Evolutionary conservation across 2,888 invertebrate genomes (phyloP), one percentile per base, ranked within the genome.

Genomic region (Apamea crenata): DNA sequence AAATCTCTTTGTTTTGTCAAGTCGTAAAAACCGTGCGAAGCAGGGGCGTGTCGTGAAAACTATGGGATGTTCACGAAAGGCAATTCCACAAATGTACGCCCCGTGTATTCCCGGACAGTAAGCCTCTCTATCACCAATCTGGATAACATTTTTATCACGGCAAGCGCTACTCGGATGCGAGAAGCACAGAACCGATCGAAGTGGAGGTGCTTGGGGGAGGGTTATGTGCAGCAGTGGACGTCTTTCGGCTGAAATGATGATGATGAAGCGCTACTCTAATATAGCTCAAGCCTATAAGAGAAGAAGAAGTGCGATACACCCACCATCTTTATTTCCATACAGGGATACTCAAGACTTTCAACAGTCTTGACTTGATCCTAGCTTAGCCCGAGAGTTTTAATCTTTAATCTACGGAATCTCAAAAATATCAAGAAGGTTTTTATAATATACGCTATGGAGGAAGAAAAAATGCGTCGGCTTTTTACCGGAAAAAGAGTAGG

Each of bases 401-500:
- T 66, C 1, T 67, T 69, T 63, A 69, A 70, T 77, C 8, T 32
- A 50, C 32, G 21, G 16, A 53, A 83, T 78, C n/a, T 25, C 1
- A 44, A 78, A 61, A 70, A 77, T 10, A 44, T n/a, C 18, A 70
- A 40, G 12, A 70, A 72, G 40, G 14, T 72, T 70, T 84, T 67
- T 32, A 61, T 87, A 77, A 74, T 73, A 77, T 76, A 79, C 29
- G 25, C 36, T 36, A 63, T 53, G 63, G 29, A 0, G 18, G 1
- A 80, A 74, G 63, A 80, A 82, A 84, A 75, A 82, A 68, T 50
- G 53, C 56, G 29, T n/a, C 5, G 12, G 68, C 67, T 78, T 74
- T 80, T 77, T 47, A 61, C 56, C 14, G 40, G n/a, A 72, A 81
- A 81, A 81, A 77, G 76, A 59, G 74, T 72, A 53, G 66, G 56